Evolutionary conservation across 2,113 vertebrate species (phyloP).

Genomic region (Clarias macrocephalus): DNA sequence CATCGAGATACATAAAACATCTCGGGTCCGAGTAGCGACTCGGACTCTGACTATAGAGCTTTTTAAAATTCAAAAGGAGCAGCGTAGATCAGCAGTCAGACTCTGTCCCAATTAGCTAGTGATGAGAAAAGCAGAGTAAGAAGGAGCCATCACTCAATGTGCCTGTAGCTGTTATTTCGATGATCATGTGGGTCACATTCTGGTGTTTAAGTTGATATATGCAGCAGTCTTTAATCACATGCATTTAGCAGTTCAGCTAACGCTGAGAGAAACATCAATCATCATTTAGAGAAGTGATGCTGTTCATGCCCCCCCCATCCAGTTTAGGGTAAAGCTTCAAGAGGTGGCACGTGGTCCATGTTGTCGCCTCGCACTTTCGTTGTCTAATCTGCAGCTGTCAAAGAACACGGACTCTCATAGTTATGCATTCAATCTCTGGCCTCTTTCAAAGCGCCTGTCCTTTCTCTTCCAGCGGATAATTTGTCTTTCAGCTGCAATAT

Average conservation of each 20-base stretch:
- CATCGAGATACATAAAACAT: slow-evolving; percentile 10
- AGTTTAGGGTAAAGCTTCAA: slow-evolving; percentile 28
- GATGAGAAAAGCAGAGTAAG: slow-evolving; percentile 31
- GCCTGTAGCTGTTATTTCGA: slow-evolving; percentile 36
- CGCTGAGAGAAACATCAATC: slow-evolving; percentile 51
- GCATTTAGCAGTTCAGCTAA: slow-evolving; percentile 29
- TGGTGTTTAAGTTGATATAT: slow-evolving; percentile 40
- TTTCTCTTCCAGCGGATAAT: slow-evolving; percentile 32
- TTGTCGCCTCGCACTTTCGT: slow-evolving; percentile 40
- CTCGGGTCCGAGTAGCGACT: slow-evolving; percentile 3
- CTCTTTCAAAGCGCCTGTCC: slow-evolving; percentile 42
- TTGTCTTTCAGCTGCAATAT: slow-evolving; percentile 49
- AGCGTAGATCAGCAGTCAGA: slow-evolving; percentile 40
- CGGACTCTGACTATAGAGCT: slow-evolving; percentile 32
- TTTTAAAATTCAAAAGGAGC: slow-evolving; percentile 48
- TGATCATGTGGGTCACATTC: slow-evolving; percentile 25
- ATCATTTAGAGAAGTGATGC: slow-evolving; percentile 31
- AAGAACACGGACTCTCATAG: slow-evolving; percentile 19
- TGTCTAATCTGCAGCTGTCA: slow-evolving; percentile 45
- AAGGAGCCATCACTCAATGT: slow-evolving; percentile 34
- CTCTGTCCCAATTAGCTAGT: slow-evolving; percentile 39
- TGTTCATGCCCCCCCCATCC: neutral
- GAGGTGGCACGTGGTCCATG: slow-evolving; percentile 24
- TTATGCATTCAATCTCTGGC: slow-evolving; percentile 41
- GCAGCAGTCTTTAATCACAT: slow-evolving; percentile 49